Evolutionary conservation across 2,113 vertebrate species (phyloP).

Genomic region (Puntigrus tetrazona): DNA sequence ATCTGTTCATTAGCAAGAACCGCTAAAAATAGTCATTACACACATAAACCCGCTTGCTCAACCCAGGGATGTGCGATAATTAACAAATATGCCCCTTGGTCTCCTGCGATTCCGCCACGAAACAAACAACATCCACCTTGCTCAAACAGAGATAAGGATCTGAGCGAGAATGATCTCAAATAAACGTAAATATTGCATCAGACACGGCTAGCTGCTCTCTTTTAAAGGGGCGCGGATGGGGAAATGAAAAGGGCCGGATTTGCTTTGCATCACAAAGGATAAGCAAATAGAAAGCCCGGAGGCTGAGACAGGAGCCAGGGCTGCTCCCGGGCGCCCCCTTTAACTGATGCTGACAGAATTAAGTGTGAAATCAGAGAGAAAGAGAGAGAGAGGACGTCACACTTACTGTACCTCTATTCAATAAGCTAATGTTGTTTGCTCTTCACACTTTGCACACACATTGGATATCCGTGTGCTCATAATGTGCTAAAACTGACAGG

Average conservation of each 20-base stretch:
- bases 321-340: constrained; percentile 64
- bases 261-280: constrained; percentile 58
- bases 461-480: not conserved
- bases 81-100: constrained; percentile 76
- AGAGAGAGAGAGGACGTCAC: not conserved
- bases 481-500: constrained; percentile 37
- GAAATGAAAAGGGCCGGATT: constrained; percentile 48
- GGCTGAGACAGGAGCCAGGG: not conserved
- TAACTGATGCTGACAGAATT: constrained; percentile 49
- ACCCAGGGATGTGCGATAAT: constrained; percentile 61
- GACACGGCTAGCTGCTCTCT: constrained; percentile 55
- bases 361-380: constrained; percentile 6
- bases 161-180: constrained; percentile 61
- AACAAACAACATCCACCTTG: constrained; percentile 72
- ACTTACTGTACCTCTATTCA: constrained; percentile 26
- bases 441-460: not conserved
- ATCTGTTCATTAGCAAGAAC: not conserved
- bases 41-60: not conserved
- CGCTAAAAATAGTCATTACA: not conserved
- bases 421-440: constrained; percentile 7
- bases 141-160: constrained; percentile 72
- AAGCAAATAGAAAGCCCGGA: constrained; percentile 45
- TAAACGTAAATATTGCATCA: constrained; percentile 70
- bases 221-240: constrained; percentile 48
- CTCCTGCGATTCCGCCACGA: constrained; percentile 71